Base-by-base conservation (phyloP, 2,888 invertebrate species). In the Urechis unicinctus region DNA sequence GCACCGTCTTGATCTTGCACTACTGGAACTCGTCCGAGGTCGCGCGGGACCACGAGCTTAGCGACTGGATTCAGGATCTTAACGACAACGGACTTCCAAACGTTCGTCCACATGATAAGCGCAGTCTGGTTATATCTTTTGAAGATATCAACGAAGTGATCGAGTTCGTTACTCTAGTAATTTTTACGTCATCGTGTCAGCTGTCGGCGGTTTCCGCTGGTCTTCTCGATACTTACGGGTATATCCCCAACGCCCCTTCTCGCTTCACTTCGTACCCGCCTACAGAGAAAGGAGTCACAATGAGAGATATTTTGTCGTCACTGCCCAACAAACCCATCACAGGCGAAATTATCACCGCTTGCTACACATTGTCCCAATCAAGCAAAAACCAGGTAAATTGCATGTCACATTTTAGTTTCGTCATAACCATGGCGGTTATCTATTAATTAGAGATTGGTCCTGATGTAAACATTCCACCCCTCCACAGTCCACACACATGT, bases 141-240 rank as follows among this genome's bases (percentile, higher is more conserved):
- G 6, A 3, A 9, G 44, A 44, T 36, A 28, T 59, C 5, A 61
- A 61, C n/a, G 43, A 57, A 17, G 45, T 62, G 24, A 52, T 62
- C 3, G 53, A 57, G 22, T 42, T 62, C 28, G 44, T 61, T 24
- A 62, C 62, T 17, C 50, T 45, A 3, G 29, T 62, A 36, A 50
- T 62, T 13, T 62, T 59, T 50, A 62, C 58, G n/a, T 52, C 62
- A 9, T 52, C 59, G 1, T 51, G 45, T 4, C 54, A 51, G 28
- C 43, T 57, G 31, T 56, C 61, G 9, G 60, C 62, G 1, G 42
- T 61, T 42, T 57, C 61, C 6, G 22, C 13, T 22, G 53, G 55
- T 17, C 55, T 58, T 50, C 52, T 61, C 54, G 60, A 61, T 28
- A 55, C 53, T 53, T 61, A 61, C 45, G 54, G 36, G 17, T 61